A percentile compares a stretch with the other conserved stretches of the same genome.
Evolutionary conservation across 2,888 invertebrate genomes (phyloP).

Genomic region (Lamellibrachia columna): DNA sequence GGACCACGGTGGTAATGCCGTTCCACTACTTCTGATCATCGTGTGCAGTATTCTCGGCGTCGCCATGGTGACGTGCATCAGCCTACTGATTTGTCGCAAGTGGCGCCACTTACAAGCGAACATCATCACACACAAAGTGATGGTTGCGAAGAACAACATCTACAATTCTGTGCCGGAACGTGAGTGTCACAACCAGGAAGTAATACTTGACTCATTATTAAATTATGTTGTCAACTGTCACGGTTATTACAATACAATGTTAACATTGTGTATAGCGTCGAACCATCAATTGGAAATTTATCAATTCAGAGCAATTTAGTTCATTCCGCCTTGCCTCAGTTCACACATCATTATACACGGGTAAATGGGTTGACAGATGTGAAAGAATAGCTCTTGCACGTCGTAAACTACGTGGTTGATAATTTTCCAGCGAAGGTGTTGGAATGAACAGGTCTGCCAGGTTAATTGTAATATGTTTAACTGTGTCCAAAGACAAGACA

Average conservation of each 20-base stretch:
- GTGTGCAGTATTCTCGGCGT: not conserved
- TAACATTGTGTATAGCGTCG: no score
- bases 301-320: no score
- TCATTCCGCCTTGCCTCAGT: no score
- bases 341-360: no score
- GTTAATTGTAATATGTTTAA: no score
- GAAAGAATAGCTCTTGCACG: no score
- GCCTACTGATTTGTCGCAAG: not conserved
- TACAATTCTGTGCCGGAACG: not conserved
- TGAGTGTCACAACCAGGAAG: not conserved
- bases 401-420: no score
- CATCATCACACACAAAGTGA: not conserved
- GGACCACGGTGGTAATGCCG: not conserved
- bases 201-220: not conserved
- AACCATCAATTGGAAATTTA: no score
- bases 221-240: not conserved
- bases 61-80: not conserved
- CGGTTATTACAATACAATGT: not conserved
- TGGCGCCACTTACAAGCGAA: slow-evolving; percentile 10
- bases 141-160: slow-evolving; percentile 1
- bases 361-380: no score
- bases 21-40: not conserved
- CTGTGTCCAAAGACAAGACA: no score
- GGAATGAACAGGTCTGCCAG: no score
- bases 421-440: no score